These are phyloP conservation scores for Papilio gigon DNA, from an alignment of 2,888 invertebrate genomes.

Conservation along the genomic window DNA sequence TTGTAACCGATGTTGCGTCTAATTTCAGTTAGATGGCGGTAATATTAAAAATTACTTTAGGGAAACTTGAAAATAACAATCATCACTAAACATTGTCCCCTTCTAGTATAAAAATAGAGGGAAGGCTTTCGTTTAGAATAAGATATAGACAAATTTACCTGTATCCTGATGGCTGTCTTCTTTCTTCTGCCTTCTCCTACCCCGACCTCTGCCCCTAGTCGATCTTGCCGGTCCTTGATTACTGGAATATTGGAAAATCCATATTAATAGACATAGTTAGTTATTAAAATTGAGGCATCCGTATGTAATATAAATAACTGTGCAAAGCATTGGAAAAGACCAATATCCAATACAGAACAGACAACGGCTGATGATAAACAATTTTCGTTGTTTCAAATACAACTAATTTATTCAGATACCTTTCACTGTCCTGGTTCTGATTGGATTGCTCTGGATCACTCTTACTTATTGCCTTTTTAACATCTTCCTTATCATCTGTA, in stretches of 20 bases:
- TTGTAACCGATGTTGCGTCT: too few relatives aligned
- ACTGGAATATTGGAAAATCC: conserved; percentile 50
- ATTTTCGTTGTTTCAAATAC: too few relatives aligned
- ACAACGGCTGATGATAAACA: too few relatives aligned
- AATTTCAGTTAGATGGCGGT: too few relatives aligned
- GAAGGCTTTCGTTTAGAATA: neutral
- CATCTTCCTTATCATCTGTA: conserved; percentile 52
- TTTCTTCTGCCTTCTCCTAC: conserved; percentile 61
- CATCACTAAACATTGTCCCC: too few relatives aligned
- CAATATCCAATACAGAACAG: too few relatives aligned
- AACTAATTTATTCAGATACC: conserved; percentile 51
- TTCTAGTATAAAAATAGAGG: neutral
- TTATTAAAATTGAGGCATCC: too few relatives aligned
- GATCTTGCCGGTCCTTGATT: conserved; percentile 68
- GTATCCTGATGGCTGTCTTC: conserved; percentile 71
- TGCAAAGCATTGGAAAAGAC: too few relatives aligned
- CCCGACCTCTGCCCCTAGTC: conserved; percentile 60
- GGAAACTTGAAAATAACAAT: neutral
- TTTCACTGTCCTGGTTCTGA: conserved; percentile 65
- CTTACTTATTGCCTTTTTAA: conserved; percentile 55
- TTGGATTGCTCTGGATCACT: conserved; percentile 49
- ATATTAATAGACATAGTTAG: too few relatives aligned
- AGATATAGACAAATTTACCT: conserved; percentile 53
- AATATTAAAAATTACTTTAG: too few relatives aligned
- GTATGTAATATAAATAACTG: too few relatives aligned